phyloP scores from a whole-genome alignment of 2,113 vertebrate species.

The Rana temporaria region DNA sequence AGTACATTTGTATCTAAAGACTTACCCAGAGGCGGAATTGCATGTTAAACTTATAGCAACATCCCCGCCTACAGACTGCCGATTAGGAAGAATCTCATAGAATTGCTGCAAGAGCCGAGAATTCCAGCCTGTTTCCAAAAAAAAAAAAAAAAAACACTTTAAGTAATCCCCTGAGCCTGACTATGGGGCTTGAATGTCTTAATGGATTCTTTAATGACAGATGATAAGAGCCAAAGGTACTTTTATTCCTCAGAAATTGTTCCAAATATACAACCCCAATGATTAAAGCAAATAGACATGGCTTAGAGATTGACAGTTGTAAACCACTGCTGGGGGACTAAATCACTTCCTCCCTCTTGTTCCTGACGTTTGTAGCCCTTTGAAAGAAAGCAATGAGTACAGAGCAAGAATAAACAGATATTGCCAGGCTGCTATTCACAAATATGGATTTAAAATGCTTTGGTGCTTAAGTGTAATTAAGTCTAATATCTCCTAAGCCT shows the following conservation, averaged over 20 bases:
- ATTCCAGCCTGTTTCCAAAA: constrained; percentile 73
- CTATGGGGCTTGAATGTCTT: constrained; percentile 75
- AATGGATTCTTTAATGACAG: constrained; percentile 84
- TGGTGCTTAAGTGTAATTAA: constrained; percentile 59
- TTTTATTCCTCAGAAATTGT: constrained; percentile 81
- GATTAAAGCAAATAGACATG: constrained; percentile 84
- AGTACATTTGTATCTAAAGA: too few species aligned
- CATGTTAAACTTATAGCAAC: constrained; percentile 59
- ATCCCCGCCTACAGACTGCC: constrained; percentile 67
- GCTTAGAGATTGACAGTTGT: constrained; percentile 78
- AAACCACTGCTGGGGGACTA: constrained; percentile 76
- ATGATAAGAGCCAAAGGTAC: constrained; percentile 82
- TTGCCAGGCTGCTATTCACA: constrained; percentile 70
- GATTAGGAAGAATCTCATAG: constrained; percentile 65
- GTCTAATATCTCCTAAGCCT: constrained; percentile 52
- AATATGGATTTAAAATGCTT: constrained; percentile 68
- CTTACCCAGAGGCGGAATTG: too few species aligned
- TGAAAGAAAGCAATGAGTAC: constrained; percentile 73
- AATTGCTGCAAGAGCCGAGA: constrained; percentile 65
- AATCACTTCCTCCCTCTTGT: constrained; percentile 79
- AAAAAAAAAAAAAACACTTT: constrained; percentile 68
- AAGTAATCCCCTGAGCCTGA: constrained; percentile 81
- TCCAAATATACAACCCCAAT: constrained; percentile 81
- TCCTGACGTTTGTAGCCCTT: constrained; percentile 73
- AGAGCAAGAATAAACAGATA: constrained; percentile 77